These are phyloP conservation scores for Hipparchia sbordonii DNA, from an alignment of 2,888 invertebrate genomes.

Conservation along the genomic window DNA sequence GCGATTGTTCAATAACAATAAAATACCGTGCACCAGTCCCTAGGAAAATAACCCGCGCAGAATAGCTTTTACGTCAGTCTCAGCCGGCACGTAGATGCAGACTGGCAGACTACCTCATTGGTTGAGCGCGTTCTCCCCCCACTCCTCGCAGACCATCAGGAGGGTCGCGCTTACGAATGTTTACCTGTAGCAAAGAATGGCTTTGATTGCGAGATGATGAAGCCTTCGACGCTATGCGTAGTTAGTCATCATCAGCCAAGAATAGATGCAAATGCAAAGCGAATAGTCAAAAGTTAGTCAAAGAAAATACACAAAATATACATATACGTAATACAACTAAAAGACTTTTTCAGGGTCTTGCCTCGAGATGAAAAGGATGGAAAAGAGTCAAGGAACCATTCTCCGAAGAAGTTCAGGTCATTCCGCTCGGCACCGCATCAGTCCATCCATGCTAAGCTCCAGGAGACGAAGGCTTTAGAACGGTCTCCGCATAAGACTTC, in stretches of 20 bases:
- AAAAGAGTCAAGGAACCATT: constrained; percentile 89
- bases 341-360: constrained; percentile 83
- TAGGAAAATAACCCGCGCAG: too few species aligned
- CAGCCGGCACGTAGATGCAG: too few species aligned
- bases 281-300: constrained; percentile 9
- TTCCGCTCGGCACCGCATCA: constrained; percentile 83
- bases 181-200: constrained; percentile 59
- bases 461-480: constrained; percentile 85
- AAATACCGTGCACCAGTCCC: too few species aligned
- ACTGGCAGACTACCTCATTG: too few species aligned
- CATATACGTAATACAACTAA: background rate
- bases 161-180: too few species aligned
- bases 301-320: background rate
- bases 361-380: constrained; percentile 94
- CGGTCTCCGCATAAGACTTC: constrained; percentile 84
- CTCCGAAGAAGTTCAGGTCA: constrained; percentile 85
- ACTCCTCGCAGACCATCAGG: too few species aligned
- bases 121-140: too few species aligned
- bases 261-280: constrained; percentile 35
- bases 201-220: constrained; percentile 58
- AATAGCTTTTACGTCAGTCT: too few species aligned
- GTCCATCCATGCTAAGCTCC: constrained; percentile 82
- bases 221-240: constrained; percentile 60
- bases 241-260: constrained; percentile 59
- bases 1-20: too few species aligned